Percentiles rank a stretch among this genome's conserved stretches.
phyloP scores from a whole-genome alignment of 2,113 vertebrate species.

The Mustela lutreola region DNA sequence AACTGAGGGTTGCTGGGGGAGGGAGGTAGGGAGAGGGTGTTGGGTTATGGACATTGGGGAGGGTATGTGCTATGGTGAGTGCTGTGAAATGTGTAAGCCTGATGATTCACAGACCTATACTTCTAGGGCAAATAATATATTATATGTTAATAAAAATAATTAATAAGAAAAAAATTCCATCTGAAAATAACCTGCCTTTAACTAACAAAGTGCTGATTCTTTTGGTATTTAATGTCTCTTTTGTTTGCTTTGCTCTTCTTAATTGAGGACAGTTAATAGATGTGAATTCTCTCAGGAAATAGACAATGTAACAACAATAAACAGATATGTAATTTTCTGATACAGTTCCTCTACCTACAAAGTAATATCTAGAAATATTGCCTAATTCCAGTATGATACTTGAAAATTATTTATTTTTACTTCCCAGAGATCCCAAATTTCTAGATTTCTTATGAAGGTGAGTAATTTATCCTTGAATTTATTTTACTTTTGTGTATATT shows the following conservation, averaged over 20 bases:
- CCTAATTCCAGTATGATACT: background rate
- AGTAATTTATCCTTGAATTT: background rate
- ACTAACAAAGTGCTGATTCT: slow-evolving; percentile 21
- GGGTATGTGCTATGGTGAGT: too few species aligned
- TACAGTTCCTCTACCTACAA: background rate
- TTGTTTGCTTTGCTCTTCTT: slow-evolving; percentile 53
- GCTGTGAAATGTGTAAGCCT: too few species aligned
- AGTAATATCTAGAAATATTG: background rate
- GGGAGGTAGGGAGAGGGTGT: too few species aligned
- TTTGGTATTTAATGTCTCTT: background rate
- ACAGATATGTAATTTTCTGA: slow-evolving; percentile 17
- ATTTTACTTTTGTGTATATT: slow-evolving; percentile 14
- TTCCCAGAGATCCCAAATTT: background rate
- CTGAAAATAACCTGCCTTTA: background rate
- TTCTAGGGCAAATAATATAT: too few species aligned
- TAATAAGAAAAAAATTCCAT: slow-evolving; percentile 19
- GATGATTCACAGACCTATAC: too few species aligned
- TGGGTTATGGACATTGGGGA: too few species aligned
- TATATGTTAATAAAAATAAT: too few species aligned
- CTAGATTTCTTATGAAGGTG: background rate
- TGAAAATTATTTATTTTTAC: slow-evolving; percentile 55
- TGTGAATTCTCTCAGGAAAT: slow-evolving; percentile 56
- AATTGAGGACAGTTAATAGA: slow-evolving; percentile 52
- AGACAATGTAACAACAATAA: background rate
- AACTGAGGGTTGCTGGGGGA: too few species aligned